Base-by-base conservation (phyloP, 1,140 invertebrate genomes). In the Brachionus rotundiformis region DNA sequence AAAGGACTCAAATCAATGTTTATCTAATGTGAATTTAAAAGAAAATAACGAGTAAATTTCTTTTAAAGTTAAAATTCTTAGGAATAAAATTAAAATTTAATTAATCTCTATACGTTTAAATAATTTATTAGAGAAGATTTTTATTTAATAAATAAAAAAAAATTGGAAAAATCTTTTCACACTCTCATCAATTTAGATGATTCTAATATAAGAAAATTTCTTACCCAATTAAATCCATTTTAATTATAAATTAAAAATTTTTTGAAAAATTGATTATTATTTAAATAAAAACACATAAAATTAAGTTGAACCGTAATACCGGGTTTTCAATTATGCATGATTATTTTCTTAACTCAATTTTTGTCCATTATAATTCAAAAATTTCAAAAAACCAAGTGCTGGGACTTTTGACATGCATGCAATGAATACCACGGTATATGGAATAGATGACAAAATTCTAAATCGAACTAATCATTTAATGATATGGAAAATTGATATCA, bases 341-440 rank as follows among this genome's bases (percentile, higher is more conserved):
- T 63, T 63, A 13, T 63, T 29, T 63, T 63, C 29, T 63, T 63
- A 63, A 63, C 61, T 63, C 61, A 63, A 63, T 63, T 63, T 63
- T 63, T 33, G 29, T 29, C 25, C 61, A n/a, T 63, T 63, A 63
- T 27, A 29, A 63, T 10, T 63, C n/a, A 27, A 63, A 27, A 27
- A 63, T 29, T 63, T 33, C 25, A 63, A 63, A 63, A n/a, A 63
- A 33, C 61, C 29, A 63, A 63, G 61, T 63, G n/a, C 29, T 29
- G 8, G 29, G 29, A 31, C 29, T 63, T 29, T 29, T n/a, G 61
- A 31, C 61, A 63, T 63, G 25, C 61, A 25, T n/a, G n/a, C n/a
- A 63, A 31, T n/a, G 61, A 63, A 29, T 11, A 33, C 13, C 61
- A 63, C 61, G 61, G 61, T 29, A 29, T n/a, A 63, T 63, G 61